These are phyloP conservation scores for Aphelinus atriplicis DNA, from an alignment of 1,140 invertebrate genomes.

Conservation along the genomic window DNA sequence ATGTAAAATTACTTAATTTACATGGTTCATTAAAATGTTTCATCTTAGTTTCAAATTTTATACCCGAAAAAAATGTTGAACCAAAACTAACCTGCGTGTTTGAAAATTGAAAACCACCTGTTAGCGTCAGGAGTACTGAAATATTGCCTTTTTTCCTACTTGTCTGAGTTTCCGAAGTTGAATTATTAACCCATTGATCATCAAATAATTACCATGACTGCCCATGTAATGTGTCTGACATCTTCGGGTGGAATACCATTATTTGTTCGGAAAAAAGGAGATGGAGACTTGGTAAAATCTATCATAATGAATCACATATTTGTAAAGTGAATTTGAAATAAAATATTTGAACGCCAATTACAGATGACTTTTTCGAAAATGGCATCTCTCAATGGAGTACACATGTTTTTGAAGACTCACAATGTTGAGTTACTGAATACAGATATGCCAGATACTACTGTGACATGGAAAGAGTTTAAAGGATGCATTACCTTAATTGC, in stretches of 20 bases:
- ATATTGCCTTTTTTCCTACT: too few species aligned
- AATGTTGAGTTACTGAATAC: constrained; percentile 74
- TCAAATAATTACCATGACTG: constrained; percentile 67
- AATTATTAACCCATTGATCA: too few species aligned
- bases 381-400: constrained; percentile 85
- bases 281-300: constrained; percentile 70
- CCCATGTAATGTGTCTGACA: constrained; percentile 75
- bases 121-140: background rate
- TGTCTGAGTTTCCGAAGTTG: too few species aligned
- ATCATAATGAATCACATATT: background rate
- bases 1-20: too few species aligned
- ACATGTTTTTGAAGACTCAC: constrained; percentile 82
- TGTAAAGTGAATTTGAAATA: too few species aligned
- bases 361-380: constrained; percentile 82
- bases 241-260: constrained; percentile 77
- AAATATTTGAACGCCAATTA: constrained; percentile 45
- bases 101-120: background rate
- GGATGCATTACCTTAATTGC: constrained; percentile 74
- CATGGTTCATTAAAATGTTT: too few species aligned
- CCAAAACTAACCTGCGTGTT: constrained; percentile 4
- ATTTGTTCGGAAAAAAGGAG: constrained; percentile 76
- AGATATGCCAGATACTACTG: constrained; percentile 73
- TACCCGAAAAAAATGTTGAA: too few species aligned
- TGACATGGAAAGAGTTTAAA: constrained; percentile 82
- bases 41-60: too few species aligned